phyloP scores from a whole-genome alignment of 2,113 vertebrate species.

The Takifugu flavidus region DNA sequence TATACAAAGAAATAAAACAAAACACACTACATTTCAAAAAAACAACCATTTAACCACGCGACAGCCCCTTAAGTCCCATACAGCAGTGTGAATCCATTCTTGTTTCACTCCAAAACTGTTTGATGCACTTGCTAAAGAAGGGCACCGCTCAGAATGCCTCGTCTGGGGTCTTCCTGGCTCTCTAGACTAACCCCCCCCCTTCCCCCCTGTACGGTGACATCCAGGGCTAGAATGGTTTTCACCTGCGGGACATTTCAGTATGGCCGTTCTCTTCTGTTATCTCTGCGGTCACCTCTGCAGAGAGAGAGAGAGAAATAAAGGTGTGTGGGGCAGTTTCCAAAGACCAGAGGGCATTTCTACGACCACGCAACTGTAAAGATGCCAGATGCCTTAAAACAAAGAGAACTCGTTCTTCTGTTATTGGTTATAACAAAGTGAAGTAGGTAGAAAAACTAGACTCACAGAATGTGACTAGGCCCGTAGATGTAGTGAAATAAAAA shows the following conservation, averaged over 20 bases:
- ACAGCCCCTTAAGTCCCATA: conserved; percentile 47
- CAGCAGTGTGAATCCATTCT: conserved; percentile 50
- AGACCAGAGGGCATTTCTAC: no score
- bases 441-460: no score
- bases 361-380: no score
- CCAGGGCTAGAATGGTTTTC: conserved; percentile 46
- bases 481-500: no score
- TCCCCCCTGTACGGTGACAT: conserved; percentile 5
- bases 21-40: conserved; percentile 34
- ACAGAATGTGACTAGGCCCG: no score
- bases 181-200: conserved; percentile 13
- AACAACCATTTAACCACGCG: conserved; percentile 28
- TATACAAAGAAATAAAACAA: conserved; percentile 68
- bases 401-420: no score
- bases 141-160: conserved; percentile 36
- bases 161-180: conserved; percentile 2
- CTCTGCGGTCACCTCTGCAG: conserved; percentile 76
- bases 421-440: no score
- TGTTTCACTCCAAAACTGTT: conserved; percentile 35
- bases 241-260: conserved; percentile 59
- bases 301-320: conserved; percentile 6
- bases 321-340: neutral
- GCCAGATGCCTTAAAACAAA: no score
- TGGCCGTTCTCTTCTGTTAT: conserved; percentile 78
- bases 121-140: conserved; percentile 45